Conservation (phyloP, 2,113 vertebrate species). For the Protobothrops flavoviridis region DNA sequence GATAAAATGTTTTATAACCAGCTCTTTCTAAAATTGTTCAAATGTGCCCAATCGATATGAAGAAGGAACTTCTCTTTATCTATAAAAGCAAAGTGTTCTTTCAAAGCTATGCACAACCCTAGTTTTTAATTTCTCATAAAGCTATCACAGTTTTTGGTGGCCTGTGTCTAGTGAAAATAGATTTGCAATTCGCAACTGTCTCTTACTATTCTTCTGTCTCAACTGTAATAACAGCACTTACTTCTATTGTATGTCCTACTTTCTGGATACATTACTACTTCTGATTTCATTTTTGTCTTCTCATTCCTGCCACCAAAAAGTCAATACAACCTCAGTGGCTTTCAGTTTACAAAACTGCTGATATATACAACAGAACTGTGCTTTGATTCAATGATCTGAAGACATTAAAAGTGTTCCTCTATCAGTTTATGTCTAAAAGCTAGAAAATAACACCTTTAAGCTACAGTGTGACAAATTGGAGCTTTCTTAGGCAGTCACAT, state of each 20-base stretch:
- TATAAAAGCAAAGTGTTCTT: not conserved
- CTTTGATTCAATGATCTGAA: not conserved
- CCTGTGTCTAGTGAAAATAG: not conserved
- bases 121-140: not conserved
- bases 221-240: not conserved
- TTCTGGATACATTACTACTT: not conserved
- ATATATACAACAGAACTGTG: not conserved
- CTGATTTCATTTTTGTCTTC: slow-evolving; percentile 12
- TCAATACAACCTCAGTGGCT: slow-evolving; percentile 4
- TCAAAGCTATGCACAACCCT: not conserved
- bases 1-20: not conserved
- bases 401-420: not conserved
- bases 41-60: not conserved
- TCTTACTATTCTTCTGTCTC: not conserved
- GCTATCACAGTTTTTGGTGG: not conserved
- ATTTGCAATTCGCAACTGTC: not conserved
- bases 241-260: not conserved
- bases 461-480: slow-evolving; percentile 8
- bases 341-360: not conserved
- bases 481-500: slow-evolving; percentile 26
- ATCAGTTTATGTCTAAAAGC: slow-evolving; percentile 26
- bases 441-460: slow-evolving; percentile 15
- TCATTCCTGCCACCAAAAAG: not conserved
- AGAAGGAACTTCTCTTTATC: not conserved
- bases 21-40: not conserved